Evolutionary conservation across 2,888 invertebrate species (phyloP).

Genomic region (Timema cristinae): DNA sequence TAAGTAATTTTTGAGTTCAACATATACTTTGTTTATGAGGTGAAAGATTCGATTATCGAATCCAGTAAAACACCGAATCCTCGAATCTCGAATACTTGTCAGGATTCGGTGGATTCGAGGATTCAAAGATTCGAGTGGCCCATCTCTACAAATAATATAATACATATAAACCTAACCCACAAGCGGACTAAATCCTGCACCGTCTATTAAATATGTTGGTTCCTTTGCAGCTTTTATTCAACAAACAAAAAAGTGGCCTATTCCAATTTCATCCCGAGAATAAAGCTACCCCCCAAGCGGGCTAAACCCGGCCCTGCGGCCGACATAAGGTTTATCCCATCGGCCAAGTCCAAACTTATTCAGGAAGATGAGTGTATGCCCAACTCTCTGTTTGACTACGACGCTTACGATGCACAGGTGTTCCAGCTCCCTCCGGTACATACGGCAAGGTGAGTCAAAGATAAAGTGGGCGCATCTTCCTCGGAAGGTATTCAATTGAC

Average conservation of each 20-base stretch:
- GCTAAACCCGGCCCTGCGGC: constrained; percentile 52
- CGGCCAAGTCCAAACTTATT: constrained; percentile 31
- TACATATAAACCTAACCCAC: no score
- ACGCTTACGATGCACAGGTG: constrained; percentile 90
- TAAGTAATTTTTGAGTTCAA: no score
- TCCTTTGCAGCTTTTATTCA: constrained; percentile 73
- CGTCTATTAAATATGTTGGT: constrained; percentile 9
- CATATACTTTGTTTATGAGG: no score
- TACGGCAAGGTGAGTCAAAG: constrained; percentile 59
- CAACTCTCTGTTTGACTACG: constrained; percentile 84
- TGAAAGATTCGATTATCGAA: no score
- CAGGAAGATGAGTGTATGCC: constrained; percentile 74
- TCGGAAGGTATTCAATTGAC: no score
- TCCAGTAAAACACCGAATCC: no score
- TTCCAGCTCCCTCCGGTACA: constrained; percentile 79
- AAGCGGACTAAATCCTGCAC: no score
- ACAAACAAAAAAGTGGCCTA: constrained; percentile 90
- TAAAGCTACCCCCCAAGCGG: constrained; percentile 76
- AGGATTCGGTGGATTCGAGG: no score
- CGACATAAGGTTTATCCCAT: constrained; percentile 33
- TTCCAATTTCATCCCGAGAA: constrained; percentile 88
- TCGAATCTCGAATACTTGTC: no score
- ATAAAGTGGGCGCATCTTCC: no score
- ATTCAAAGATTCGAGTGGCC: no score
- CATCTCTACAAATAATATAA: no score